Conservation (phyloP, 2,113 vertebrate species). For the Lasiurus cinereus region DNA sequence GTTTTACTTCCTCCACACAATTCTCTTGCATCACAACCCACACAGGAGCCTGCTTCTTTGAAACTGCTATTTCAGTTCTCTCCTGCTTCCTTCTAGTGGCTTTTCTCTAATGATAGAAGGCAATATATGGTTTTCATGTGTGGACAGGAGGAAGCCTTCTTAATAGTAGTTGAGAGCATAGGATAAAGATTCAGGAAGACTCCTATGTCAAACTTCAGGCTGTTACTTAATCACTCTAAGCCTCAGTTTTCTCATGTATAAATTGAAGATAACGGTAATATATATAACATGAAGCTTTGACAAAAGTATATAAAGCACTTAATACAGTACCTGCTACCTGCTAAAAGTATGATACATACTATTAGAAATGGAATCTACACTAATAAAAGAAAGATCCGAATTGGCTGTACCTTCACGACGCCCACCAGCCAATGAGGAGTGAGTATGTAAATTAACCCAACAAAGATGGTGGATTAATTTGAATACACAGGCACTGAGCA, state of each 20-base stretch:
- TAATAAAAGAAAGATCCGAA: too few species aligned
- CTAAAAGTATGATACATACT: not conserved
- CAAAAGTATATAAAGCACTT: not conserved
- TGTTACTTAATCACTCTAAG: not conserved
- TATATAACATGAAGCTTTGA: not conserved
- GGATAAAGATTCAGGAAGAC: not conserved
- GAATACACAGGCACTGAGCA: too few species aligned
- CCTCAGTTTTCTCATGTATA: conserved; percentile 22
- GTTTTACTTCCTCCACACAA: not conserved
- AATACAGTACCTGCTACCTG: not conserved
- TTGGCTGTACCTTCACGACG: too few species aligned
- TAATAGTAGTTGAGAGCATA: not conserved
- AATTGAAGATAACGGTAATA: not conserved
- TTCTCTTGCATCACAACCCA: not conserved
- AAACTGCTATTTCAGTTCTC: not conserved
- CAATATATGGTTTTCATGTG: not conserved
- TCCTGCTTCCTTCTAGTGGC: not conserved
- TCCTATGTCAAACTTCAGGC: not conserved
- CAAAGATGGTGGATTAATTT: too few species aligned
- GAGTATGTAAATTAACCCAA: too few species aligned
- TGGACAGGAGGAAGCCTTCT: not conserved
- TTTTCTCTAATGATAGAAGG: conserved; percentile 32
- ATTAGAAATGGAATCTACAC: not conserved
- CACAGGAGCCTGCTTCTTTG: not conserved
- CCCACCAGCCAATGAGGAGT: too few species aligned